A percentile compares a stretch with the other conserved stretches of the same genome.
These are phyloP conservation scores for Pogona vitticeps DNA, from an alignment of 2,113 vertebrate species.

Conservation along the genomic window DNA sequence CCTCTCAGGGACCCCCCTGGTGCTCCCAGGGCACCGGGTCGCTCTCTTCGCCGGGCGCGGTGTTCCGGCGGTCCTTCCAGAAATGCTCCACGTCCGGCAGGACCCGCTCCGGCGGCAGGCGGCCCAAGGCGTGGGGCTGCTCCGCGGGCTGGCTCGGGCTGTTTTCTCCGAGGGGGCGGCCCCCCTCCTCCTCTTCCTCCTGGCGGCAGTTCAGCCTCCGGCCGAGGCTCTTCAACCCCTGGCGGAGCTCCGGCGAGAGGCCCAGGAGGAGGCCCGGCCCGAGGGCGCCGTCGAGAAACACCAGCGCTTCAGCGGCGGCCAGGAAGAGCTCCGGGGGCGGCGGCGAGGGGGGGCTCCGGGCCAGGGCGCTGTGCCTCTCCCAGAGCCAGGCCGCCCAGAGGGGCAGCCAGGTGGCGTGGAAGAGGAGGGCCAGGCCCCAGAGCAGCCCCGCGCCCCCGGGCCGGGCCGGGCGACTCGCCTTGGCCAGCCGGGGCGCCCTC, in stretches of 20 bases:
- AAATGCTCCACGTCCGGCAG: constrained; percentile 82
- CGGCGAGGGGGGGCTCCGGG: constrained; percentile 60
- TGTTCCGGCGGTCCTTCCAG: constrained; percentile 77
- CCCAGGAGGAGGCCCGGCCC: constrained; percentile 66
- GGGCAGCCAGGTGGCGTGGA: constrained; percentile 77
- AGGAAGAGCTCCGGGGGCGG: constrained; percentile 69
- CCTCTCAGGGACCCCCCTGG: constrained; percentile 51
- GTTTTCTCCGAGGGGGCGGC: constrained; percentile 67
- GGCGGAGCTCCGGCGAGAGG: constrained; percentile 77
- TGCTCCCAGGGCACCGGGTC: constrained; percentile 83
- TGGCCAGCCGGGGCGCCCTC: neutral
- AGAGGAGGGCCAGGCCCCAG: constrained; percentile 71
- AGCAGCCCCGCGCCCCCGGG: constrained; percentile 63
- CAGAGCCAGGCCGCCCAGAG: constrained; percentile 81
- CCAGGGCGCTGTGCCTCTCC: constrained; percentile 35
- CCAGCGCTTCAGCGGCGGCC: constrained; percentile 70
- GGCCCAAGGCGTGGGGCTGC: constrained; percentile 24
- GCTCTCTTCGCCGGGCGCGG: constrained; percentile 70
- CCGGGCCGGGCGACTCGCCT: neutral
- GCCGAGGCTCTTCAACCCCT: constrained; percentile 53
- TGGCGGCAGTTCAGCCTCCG: constrained; percentile 36
- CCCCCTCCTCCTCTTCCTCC: neutral
- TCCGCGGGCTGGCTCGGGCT: constrained; percentile 7
- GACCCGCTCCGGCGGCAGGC: constrained; percentile 57
- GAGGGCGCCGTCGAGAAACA: constrained; percentile 75